A percentile compares a stretch with the other conserved stretches of the same genome.
These are phyloP conservation scores for Latrodectus geometricus DNA, from an alignment of 1,140 invertebrate genomes.

Conservation along the genomic window DNA sequence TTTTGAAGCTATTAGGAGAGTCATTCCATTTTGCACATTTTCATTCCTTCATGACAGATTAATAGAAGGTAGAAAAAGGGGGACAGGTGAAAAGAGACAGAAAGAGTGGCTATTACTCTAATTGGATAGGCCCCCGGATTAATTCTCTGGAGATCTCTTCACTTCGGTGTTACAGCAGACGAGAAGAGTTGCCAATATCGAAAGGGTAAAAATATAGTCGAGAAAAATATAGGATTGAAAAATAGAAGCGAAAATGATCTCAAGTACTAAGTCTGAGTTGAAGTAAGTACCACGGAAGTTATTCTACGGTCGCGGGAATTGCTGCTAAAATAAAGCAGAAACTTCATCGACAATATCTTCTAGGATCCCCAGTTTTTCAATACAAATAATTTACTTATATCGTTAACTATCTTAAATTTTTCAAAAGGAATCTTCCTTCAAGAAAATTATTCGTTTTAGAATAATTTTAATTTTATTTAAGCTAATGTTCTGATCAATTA, in stretches of 20 bases:
- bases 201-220: neutral
- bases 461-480: too few species aligned
- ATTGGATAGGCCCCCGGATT: conserved; percentile 54
- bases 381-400: neutral
- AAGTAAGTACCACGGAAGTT: too few species aligned
- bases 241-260: neutral
- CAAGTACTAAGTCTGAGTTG: neutral
- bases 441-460: too few species aligned
- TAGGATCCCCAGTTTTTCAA: neutral
- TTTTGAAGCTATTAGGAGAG: conserved; percentile 53
- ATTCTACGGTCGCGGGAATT: neutral
- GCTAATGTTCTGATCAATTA: too few species aligned
- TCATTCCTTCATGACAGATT: conserved; percentile 56
- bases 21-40: conserved; percentile 29
- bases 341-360: neutral
- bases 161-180: neutral
- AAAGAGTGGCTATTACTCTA: conserved; percentile 49
- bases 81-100: conserved; percentile 30
- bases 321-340: neutral
- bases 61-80: conserved; percentile 43
- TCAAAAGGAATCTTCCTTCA: too few species aligned
- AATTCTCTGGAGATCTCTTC: neutral
- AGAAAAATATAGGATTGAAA: neutral
- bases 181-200: conserved; percentile 5
- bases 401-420: too few species aligned